These are phyloP conservation scores for Amblyjoppa proteus DNA, from an alignment of 2,888 invertebrate genomes.

Conservation along the genomic window DNA sequence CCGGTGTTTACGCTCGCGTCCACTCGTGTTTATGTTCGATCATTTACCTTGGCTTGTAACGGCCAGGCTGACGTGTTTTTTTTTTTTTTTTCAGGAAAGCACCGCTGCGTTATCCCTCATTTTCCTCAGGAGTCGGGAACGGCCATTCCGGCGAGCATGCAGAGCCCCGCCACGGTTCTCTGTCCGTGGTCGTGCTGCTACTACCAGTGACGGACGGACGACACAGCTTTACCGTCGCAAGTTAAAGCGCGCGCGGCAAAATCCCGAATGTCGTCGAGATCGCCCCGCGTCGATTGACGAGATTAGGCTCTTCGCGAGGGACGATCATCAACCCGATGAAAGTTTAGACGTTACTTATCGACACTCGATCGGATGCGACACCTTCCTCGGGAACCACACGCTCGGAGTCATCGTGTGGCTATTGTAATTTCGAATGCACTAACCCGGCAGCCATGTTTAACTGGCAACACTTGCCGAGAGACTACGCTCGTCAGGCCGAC, in stretches of 20 bases:
- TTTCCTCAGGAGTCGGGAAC: constrained; percentile 75
- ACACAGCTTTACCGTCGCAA: constrained; percentile 23
- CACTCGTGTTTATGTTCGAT: constrained; percentile 12
- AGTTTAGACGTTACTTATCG: not conserved
- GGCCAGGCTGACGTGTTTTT: constrained; percentile 53
- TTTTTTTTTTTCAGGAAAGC: constrained; percentile 58
- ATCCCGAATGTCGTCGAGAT: constrained; percentile 53
- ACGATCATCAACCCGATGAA: not conserved
- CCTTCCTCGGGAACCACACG: not conserved
- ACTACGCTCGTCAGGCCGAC: constrained; percentile 34
- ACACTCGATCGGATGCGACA: constrained; percentile 33
- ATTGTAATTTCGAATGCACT: constrained; percentile 78
- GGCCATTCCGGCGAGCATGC: constrained; percentile 79
- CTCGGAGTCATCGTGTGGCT: constrained; percentile 73
- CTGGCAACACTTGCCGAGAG: constrained; percentile 73
- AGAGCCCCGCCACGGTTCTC: constrained; percentile 78
- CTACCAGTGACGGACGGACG: constrained; percentile 16
- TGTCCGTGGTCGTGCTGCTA: constrained; percentile 25
- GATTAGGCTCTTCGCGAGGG: not conserved
- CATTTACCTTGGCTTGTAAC: constrained; percentile 59
- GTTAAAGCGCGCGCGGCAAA: constrained; percentile 71
- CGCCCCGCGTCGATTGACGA: not conserved
- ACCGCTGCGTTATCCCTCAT: constrained; percentile 76
- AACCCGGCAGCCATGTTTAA: constrained; percentile 77
- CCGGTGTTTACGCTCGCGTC: constrained; percentile 23